Base-by-base conservation (phyloP, 1,140 invertebrate species). In the Melanaphis sacchari region DNA sequence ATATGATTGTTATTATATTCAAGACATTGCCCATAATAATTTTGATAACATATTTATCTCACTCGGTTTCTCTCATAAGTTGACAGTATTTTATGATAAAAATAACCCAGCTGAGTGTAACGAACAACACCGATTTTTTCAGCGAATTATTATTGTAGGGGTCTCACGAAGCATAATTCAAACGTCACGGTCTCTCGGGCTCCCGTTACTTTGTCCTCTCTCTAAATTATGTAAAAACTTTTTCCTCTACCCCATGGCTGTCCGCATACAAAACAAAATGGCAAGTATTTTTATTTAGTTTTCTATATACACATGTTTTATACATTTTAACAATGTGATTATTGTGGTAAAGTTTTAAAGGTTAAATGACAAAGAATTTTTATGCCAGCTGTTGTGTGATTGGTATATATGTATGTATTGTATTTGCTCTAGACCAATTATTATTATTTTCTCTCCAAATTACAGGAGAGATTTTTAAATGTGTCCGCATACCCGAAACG, bases 191-290 rank as follows among this genome's bases (percentile, higher is more conserved):
- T 92, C 91, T 92, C 91, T 43, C 66, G 91, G 91, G 91, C 91
- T 92, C 41, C 76, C 43, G 43, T 91, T 92, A 92, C 66, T 92
- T 92, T 92, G 76, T 92, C 91, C 91, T 92, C 91, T 82, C 66
- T 82, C 43, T 92, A 92, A 92, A 92, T 92, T 92, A 92, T 92
- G 91, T 92, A 92, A 92, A 92, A 92, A 92, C 91, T 92, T 92
- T 92, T 92, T n/a, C 76, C 43, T 82, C 43, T 76, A n/a, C n/a
- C 66, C 31, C 91, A 49, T 49, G 91, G 22, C 76, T 43, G 91
- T 81, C 76, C 59, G 91, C 41, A 81, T 49, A 92, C 43, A 82
- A 49, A 82, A 92, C 76, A 82, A 92, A 92, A 92, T 46, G 21
- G 66, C 76, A 92, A 92, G 66, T 92, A 92, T 82, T 81, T 91